Evolutionary conservation across 1,140 invertebrate species (phyloP), one percentile per base, ranked within the genome.

Genomic region (Meloidogyne hapla): DNA sequence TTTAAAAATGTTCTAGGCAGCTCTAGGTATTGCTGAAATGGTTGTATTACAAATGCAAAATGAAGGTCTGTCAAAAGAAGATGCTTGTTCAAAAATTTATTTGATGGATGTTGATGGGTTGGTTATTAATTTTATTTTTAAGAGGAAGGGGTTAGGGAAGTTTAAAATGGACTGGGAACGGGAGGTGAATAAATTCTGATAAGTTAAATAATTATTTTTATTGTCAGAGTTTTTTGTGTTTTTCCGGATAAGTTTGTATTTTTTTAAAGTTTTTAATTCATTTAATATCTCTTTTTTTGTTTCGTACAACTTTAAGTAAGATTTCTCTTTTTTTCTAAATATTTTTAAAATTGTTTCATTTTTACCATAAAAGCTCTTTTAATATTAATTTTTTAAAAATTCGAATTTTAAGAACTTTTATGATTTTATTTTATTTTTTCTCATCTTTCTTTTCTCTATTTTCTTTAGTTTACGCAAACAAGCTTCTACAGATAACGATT

Each of bases 61-160:
- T 56, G 82, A 83, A 69, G 81, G 81, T 66, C 23, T 86, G 66
- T 88, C 91, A 0, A 88, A 90, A 78, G 88, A 92, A 79, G 92
- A 95, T 80, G 94, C 94, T 0, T 89, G 91, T 21, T 89, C 91
- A 62, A 92, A 91, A 78, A 94, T 96, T 74, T 96, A 92, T 91
- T 81, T 90, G 83, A 83, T 88, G 25, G 89, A 90, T 77, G 62
- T 71, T 40, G 94, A 88, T 79, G 89, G 89, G n/a, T 56, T n/a
- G 8, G 18, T 42, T 4, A 4, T 38, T 38, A 38, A 38, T 38
- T 38, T 81, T 90, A 21, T 74, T 88, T 45, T n/a, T n/a, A n/a
- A n/a, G n/a, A n/a, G n/a, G n/a, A n/a, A n/a, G n/a, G n/a, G n/a
- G n/a, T n/a, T n/a, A n/a, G n/a, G n/a, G n/a, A n/a, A n/a, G n/a